These are phyloP conservation scores for Scolopax mira DNA, from an alignment of 2,113 vertebrate genomes.

Conservation along the genomic window DNA sequence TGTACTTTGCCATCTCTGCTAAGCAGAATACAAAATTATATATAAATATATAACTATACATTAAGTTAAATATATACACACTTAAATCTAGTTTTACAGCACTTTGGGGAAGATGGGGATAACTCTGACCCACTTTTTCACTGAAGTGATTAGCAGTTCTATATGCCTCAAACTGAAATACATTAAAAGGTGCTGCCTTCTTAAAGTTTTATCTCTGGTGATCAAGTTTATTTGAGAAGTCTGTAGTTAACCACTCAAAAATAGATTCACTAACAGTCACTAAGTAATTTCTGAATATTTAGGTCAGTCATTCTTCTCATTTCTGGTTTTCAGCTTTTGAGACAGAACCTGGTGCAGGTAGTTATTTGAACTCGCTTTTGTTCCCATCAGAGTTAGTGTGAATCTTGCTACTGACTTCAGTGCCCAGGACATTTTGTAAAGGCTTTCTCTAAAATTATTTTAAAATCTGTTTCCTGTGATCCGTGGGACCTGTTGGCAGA, in stretches of 20 bases:
- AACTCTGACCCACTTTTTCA: slow-evolving; percentile 45
- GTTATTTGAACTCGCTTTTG: not conserved
- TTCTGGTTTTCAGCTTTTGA: not conserved
- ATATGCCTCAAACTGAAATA: not conserved
- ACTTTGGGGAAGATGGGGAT: slow-evolving; percentile 52
- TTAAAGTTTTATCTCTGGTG: slow-evolving; percentile 35
- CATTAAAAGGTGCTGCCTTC: not conserved
- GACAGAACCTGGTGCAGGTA: not conserved
- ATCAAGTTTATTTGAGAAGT: slow-evolving; percentile 10
- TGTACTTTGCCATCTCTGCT: not conserved
- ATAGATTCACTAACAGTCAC: not conserved
- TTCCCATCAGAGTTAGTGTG: not conserved
- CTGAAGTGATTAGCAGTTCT: not conserved
- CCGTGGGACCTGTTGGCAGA: not conserved
- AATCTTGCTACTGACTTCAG: not conserved
- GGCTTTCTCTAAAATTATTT: not conserved
- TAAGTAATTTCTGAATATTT: slow-evolving; percentile 28
- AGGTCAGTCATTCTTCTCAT: not conserved
- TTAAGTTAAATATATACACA: not conserved
- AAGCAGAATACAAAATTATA: not conserved
- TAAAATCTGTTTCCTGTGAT: not conserved
- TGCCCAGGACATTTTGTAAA: not conserved
- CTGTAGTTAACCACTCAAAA: slow-evolving; percentile 5
- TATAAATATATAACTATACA: not conserved
- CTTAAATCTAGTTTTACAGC: not conserved